These are phyloP conservation scores for Calephelis virginiensis DNA, from an alignment of 1,140 invertebrate genomes.

Conservation along the genomic window DNA sequence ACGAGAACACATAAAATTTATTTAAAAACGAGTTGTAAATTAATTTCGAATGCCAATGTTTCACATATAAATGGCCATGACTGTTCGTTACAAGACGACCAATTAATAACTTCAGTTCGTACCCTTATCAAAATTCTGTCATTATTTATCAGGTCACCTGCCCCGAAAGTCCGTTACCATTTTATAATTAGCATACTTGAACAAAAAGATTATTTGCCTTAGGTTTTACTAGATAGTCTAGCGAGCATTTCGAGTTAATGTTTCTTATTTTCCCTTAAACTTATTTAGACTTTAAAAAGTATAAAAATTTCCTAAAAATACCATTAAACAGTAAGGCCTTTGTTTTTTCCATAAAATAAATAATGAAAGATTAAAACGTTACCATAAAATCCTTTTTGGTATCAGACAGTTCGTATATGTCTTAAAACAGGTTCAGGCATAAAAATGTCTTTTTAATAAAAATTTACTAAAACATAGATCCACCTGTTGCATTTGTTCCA, in stretches of 20 bases:
- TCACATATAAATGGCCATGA: not conserved
- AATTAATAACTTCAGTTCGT: constrained; percentile 35
- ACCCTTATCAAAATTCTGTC: constrained; percentile 54
- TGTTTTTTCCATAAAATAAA: too few species aligned
- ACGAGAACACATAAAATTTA: too few species aligned
- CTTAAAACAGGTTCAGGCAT: too few species aligned
- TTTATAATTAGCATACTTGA: constrained; percentile 59
- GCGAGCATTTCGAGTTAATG: not conserved
- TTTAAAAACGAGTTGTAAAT: not conserved
- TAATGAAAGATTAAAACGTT: too few species aligned
- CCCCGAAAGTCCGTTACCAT: constrained; percentile 47
- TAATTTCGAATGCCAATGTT: not conserved
- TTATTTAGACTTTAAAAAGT: too few species aligned
- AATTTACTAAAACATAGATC: too few species aligned
- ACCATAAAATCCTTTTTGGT: too few species aligned
- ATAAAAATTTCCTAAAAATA: too few species aligned
- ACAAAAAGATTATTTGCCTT: constrained; percentile 57
- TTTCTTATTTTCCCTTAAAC: not conserved
- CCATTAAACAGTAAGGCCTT: too few species aligned
- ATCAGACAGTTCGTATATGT: too few species aligned
- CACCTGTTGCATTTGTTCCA: too few species aligned
- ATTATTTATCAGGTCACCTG: constrained; percentile 59
- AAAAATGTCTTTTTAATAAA: too few species aligned
- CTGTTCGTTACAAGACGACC: constrained; percentile 5
- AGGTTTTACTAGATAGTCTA: constrained; percentile 3